These are phyloP conservation scores for Drosophila jambulina DNA, from an alignment of 1,140 invertebrate genomes.

Conservation along the genomic window DNA sequence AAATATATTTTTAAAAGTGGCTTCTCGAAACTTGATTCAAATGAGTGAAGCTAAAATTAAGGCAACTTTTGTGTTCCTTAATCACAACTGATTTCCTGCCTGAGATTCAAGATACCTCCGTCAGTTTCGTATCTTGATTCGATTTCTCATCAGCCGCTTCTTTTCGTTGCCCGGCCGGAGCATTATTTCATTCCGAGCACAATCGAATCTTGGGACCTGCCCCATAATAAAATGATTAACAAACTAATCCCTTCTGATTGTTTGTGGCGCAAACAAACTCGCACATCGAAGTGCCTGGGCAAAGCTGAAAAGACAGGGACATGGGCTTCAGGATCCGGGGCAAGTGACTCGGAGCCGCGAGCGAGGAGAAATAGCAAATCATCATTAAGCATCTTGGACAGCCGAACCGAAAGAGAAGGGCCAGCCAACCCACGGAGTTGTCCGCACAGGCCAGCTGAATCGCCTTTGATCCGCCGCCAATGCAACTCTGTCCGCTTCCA, in stretches of 20 bases:
- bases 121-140: slow-evolving; percentile 31
- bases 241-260: slow-evolving; percentile 79
- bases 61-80: slow-evolving; percentile 7
- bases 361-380: slow-evolving; percentile 70
- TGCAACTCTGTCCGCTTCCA: slow-evolving; percentile 32
- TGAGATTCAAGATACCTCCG: slow-evolving; percentile 6
- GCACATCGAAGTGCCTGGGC: slow-evolving; percentile 18
- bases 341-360: slow-evolving; percentile 28
- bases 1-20: not conserved
- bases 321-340: slow-evolving; percentile 43
- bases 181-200: slow-evolving; percentile 3
- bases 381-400: slow-evolving; percentile 67
- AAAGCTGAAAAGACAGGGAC: slow-evolving; percentile 32
- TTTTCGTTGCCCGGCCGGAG: slow-evolving; percentile 4
- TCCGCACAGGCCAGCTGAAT: slow-evolving; percentile 15
- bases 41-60: not conserved
- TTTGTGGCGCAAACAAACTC: slow-evolving; percentile 48
- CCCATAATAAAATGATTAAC: slow-evolving; percentile 78
- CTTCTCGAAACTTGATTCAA: not conserved
- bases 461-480: slow-evolving; percentile 45
- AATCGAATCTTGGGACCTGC: slow-evolving; percentile 29
- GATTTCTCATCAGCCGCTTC: slow-evolving; percentile 26
- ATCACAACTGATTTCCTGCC: slow-evolving; percentile 28
- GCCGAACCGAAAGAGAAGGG: slow-evolving; percentile 5
- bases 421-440: slow-evolving; percentile 29